Conservation (phyloP, 2,797 vertebrate species). For the Coregonus sp. region DNA sequence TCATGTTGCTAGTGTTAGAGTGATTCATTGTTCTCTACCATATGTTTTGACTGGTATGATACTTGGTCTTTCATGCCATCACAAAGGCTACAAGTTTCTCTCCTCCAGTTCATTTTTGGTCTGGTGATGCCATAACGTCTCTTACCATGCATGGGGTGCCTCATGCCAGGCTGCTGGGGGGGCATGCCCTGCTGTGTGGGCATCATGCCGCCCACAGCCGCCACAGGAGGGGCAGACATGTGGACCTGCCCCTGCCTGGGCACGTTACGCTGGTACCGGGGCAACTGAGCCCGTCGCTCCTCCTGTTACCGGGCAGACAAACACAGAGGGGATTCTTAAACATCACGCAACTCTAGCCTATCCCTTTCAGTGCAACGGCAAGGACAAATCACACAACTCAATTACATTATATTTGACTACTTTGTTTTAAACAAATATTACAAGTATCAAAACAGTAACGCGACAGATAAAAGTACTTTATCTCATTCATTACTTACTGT, state of each 20-base stretch:
- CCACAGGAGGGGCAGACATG: slow-evolving; percentile 84
- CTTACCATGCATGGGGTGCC: slow-evolving; percentile 95
- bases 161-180: slow-evolving; percentile 92
- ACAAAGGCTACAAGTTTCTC: no score
- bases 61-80: no score
- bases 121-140: no score
- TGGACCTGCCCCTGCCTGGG: slow-evolving; percentile 88
- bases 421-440: background rate
- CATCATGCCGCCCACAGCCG: slow-evolving; percentile 89
- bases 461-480: background rate
- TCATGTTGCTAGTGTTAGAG: no score
- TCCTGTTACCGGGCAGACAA: slow-evolving; percentile 77
- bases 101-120: no score
- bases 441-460: background rate
- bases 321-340: slow-evolving; percentile 56
- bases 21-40: no score
- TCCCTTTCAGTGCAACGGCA: slow-evolving; percentile 49
- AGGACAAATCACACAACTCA: slow-evolving; percentile 45
- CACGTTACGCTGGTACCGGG: slow-evolving; percentile 92
- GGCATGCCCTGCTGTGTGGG: slow-evolving; percentile 92
- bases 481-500: slow-evolving; percentile 77
- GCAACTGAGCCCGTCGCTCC: slow-evolving; percentile 94
- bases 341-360: slow-evolving; percentile 31
- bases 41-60: no score
- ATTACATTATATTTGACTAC: slow-evolving; percentile 42